These are phyloP conservation scores for Malacosoma neustria DNA, from an alignment of 2,888 invertebrate genomes.

Conservation along the genomic window DNA sequence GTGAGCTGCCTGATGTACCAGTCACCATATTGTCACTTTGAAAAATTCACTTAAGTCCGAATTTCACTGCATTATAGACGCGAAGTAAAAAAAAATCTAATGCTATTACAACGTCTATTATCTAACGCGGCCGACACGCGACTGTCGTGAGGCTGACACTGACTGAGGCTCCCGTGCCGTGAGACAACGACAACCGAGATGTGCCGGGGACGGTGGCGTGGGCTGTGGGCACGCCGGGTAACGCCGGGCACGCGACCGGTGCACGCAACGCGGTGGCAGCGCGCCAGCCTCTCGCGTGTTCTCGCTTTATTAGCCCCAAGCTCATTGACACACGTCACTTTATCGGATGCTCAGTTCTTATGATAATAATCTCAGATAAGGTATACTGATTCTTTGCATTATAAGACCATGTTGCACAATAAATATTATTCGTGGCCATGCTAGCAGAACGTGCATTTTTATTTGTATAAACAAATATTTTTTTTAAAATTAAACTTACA, in stretches of 20 bases:
- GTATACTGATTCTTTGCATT: too few relatives aligned
- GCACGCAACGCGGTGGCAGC: slow-evolving; percentile 41
- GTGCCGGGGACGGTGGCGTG: slow-evolving; percentile 9
- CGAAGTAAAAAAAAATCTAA: not conserved
- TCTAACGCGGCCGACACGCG: slow-evolving; percentile 48
- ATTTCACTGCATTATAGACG: slow-evolving; percentile 30
- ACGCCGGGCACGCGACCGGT: slow-evolving; percentile 48
- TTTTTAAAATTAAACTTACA: too few relatives aligned
- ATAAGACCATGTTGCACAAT: too few relatives aligned
- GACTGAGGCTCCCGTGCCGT: slow-evolving; percentile 9
- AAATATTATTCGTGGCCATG: too few relatives aligned
- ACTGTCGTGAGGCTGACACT: slow-evolving; percentile 33
- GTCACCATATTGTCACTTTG: slow-evolving; percentile 50
- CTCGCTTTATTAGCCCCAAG: slow-evolving; percentile 15
- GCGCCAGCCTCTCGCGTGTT: slow-evolving; percentile 45
- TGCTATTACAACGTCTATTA: slow-evolving; percentile 23
- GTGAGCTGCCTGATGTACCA: slow-evolving; percentile 45
- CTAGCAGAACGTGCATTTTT: too few relatives aligned
- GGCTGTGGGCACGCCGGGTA: slow-evolving; percentile 16
- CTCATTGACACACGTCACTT: slow-evolving; percentile 22
- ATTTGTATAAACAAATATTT: too few relatives aligned
- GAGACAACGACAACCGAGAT: slow-evolving; percentile 8
- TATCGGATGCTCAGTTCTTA: too few relatives aligned
- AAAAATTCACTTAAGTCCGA: slow-evolving; percentile 20
- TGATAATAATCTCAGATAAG: too few relatives aligned